Evolutionary conservation across 2,113 vertebrate genomes (phyloP).

Genomic region (Aythya baeri): DNA sequence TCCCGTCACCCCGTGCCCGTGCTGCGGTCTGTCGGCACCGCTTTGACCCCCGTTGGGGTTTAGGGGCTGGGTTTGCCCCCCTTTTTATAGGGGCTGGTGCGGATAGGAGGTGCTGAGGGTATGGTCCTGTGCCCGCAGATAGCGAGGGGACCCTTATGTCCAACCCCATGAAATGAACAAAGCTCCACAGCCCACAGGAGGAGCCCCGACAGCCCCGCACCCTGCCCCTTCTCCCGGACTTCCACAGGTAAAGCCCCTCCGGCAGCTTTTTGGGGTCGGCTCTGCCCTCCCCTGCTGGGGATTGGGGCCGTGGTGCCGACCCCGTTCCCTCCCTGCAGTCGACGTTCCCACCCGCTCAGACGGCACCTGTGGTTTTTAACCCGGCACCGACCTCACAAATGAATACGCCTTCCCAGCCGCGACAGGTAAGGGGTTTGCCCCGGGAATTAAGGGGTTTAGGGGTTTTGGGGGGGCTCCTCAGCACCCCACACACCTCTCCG

Average conservation of each 20-base stretch:
- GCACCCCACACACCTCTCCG: neutral
- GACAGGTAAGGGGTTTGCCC: slow-evolving; percentile 86
- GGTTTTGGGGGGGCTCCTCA: neutral
- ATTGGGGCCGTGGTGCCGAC: neutral
- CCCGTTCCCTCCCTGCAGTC: slow-evolving; percentile 76
- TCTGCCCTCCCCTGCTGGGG: neutral
- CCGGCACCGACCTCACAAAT: slow-evolving; percentile 92
- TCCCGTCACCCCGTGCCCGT: fast-evolving
- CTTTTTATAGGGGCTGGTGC: too few relatives aligned
- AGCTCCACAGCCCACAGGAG: slow-evolving; percentile 97
- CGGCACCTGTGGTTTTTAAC: slow-evolving; percentile 92
- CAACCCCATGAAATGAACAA: slow-evolving; percentile 99
- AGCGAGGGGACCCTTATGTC: slow-evolving; percentile 90
- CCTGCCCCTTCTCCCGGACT: slow-evolving; percentile 94
- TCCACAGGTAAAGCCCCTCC: slow-evolving; percentile 83
- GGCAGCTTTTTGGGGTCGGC: neutral
- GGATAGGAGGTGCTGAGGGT: neutral
- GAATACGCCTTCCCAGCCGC: slow-evolving; percentile 93
- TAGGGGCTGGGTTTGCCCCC: neutral
- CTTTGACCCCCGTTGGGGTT: neutral
- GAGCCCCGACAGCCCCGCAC: slow-evolving; percentile 91
- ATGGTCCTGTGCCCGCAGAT: slow-evolving; percentile 65
- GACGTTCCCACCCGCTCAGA: slow-evolving; percentile 88
- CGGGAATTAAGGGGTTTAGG: fast-evolving
- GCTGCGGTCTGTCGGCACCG: fast-evolving